Evolutionary conservation across 2,113 vertebrate genomes (phyloP).

Genomic region (Daboia siamensis): DNA sequence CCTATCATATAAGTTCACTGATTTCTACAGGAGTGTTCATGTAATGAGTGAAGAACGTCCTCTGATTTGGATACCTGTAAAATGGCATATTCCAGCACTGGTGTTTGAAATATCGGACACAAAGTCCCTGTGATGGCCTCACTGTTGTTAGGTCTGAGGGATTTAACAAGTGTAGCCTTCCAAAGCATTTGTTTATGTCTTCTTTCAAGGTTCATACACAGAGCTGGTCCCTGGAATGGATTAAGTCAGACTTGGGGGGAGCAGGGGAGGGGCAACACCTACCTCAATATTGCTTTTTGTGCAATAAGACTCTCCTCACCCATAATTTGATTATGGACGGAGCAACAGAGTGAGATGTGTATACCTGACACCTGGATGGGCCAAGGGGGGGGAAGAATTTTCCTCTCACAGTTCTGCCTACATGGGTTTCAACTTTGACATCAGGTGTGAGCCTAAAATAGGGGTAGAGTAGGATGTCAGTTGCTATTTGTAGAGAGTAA

Average conservation of each 20-base stretch:
- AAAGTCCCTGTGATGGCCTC: neutral
- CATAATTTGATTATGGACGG: neutral
- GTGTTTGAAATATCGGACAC: neutral
- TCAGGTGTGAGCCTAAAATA: neutral
- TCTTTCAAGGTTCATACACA: neutral
- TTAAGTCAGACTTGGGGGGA: no score
- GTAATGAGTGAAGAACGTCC: neutral
- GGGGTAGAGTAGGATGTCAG: neutral
- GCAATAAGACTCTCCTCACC: neutral
- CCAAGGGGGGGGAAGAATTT: neutral
- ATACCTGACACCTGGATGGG: neutral
- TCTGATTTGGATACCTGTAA: conserved; percentile 14
- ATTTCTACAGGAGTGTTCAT: neutral
- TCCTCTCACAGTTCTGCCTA: neutral
- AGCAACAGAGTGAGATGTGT: neutral
- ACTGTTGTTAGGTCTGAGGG: neutral
- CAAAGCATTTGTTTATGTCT: neutral
- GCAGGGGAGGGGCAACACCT: no score
- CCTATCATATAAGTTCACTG: neutral
- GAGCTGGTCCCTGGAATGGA: neutral
- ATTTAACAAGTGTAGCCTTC: neutral
- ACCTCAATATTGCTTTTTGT: neutral
- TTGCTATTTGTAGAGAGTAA: neutral
- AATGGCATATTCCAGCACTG: neutral
- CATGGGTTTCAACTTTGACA: neutral